A percentile compares a stretch with the other conserved stretches of the same genome.
Evolutionary conservation across 1,140 invertebrate species (phyloP).

Genomic region (Diprion similis): DNA sequence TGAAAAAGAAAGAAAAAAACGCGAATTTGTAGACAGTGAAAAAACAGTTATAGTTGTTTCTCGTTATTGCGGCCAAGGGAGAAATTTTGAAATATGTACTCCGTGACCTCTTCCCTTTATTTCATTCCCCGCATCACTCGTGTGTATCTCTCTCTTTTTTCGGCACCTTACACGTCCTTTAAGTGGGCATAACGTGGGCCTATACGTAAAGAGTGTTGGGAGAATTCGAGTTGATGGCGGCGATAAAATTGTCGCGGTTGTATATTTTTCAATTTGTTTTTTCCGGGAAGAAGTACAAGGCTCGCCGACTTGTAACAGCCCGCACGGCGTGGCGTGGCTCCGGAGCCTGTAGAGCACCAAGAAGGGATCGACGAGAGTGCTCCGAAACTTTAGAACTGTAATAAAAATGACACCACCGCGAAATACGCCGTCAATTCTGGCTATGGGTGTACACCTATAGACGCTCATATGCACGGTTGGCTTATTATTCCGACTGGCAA

Average conservation of each 20-base stretch:
- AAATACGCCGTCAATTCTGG: too few relatives aligned
- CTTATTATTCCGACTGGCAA: too few relatives aligned
- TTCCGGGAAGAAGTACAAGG: background rate
- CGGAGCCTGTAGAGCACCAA: background rate
- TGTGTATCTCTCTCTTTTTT: background rate
- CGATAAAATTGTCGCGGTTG: background rate
- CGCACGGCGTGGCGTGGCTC: background rate
- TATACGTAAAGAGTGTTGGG: background rate
- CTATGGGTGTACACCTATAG: too few relatives aligned
- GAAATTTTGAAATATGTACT: background rate
- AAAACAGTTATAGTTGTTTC: too few relatives aligned
- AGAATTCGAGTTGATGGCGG: background rate
- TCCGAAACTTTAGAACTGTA: background rate
- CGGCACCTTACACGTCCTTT: background rate
- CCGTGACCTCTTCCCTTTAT: background rate
- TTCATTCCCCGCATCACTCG: background rate
- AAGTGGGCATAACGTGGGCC: background rate
- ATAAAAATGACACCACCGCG: background rate
- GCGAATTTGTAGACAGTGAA: too few relatives aligned
- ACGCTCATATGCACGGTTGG: too few relatives aligned
- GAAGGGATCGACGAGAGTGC: background rate
- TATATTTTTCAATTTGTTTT: constrained; percentile 1
- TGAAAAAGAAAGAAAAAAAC: too few relatives aligned
- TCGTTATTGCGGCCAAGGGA: too few relatives aligned
- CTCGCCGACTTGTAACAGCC: background rate